Conservation (phyloP, 2,113 vertebrate species). For the Rhegmatorhina hoffmannsi region DNA sequence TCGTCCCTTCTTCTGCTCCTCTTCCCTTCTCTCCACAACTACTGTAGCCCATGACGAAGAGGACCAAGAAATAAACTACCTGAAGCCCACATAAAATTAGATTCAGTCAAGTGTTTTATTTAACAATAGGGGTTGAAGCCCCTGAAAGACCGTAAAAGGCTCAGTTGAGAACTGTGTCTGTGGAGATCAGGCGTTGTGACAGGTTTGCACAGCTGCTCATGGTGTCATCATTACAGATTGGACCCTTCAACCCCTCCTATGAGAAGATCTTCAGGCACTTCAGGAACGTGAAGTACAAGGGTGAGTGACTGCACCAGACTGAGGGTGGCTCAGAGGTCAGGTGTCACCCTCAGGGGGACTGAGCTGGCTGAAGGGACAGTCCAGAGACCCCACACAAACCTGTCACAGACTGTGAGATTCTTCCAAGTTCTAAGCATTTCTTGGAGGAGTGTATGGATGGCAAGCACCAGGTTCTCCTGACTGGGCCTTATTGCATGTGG, state of each 20-base stretch:
- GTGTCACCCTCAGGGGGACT: neutral
- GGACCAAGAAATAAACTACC: too few relatives aligned
- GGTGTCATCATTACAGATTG: slow-evolving; percentile 77
- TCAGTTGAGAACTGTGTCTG: too few relatives aligned
- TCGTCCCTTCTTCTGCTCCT: too few relatives aligned
- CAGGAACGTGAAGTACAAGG: slow-evolving; percentile 83
- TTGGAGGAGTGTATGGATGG: neutral
- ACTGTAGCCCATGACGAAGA: too few relatives aligned
- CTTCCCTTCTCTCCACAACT: too few relatives aligned
- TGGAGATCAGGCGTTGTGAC: too few relatives aligned
- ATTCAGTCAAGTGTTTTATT: too few relatives aligned
- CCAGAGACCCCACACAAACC: neutral
- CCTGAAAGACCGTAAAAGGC: too few relatives aligned
- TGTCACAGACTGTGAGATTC: neutral
- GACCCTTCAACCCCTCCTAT: slow-evolving; percentile 85
- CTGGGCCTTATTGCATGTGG: neutral
- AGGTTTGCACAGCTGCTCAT: neutral
- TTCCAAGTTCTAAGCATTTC: neutral
- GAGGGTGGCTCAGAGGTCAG: neutral
- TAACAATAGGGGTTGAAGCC: too few relatives aligned
- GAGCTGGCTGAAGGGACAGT: neutral
- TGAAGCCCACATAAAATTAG: too few relatives aligned
- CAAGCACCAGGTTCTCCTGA: neutral
- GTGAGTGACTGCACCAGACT: slow-evolving; percentile 61
- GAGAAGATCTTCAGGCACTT: slow-evolving; percentile 87